phyloP scores from a whole-genome alignment of 1,140 invertebrate species.

The Drosophila burlai region DNA sequence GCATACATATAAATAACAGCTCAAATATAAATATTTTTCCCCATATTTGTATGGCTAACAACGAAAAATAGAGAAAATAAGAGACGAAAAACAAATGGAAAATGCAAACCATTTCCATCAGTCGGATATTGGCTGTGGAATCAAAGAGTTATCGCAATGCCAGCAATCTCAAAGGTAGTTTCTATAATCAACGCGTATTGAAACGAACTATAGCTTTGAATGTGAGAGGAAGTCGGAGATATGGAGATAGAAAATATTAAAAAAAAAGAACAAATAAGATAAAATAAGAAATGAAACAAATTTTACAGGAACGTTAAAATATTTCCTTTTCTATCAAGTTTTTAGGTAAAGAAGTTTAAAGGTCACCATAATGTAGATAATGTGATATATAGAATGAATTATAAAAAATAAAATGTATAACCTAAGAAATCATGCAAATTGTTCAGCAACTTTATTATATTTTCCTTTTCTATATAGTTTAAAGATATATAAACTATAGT shows the following conservation, averaged over 20 bases:
- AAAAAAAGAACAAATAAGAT: neutral
- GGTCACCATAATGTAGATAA: too few species aligned
- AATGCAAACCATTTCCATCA: conserved; percentile 21
- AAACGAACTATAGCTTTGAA: neutral
- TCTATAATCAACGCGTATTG: neutral
- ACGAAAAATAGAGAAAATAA: neutral
- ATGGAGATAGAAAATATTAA: neutral
- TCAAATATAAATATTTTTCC: conserved; percentile 35
- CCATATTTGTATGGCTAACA: conserved; percentile 30
- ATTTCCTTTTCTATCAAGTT: neutral
- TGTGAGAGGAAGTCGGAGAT: neutral
- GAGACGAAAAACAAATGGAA: neutral
- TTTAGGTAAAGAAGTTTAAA: too few species aligned
- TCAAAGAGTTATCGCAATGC: conserved; percentile 31
- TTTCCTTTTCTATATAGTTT: too few species aligned
- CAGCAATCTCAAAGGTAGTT: conserved; percentile 4
- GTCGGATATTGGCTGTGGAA: conserved; percentile 28
- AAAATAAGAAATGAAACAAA: too few species aligned
- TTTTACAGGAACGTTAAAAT: neutral
- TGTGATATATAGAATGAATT: too few species aligned
- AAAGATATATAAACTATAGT: neutral
- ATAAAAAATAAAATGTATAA: too few species aligned
- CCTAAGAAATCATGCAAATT: too few species aligned
- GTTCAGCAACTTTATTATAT: neutral
- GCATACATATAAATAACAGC: conserved; percentile 25